Percentiles rank a stretch among this genome's conserved stretches.
Evolutionary conservation across 2,113 vertebrate species (phyloP).

Genomic region (Sialia sialis): DNA sequence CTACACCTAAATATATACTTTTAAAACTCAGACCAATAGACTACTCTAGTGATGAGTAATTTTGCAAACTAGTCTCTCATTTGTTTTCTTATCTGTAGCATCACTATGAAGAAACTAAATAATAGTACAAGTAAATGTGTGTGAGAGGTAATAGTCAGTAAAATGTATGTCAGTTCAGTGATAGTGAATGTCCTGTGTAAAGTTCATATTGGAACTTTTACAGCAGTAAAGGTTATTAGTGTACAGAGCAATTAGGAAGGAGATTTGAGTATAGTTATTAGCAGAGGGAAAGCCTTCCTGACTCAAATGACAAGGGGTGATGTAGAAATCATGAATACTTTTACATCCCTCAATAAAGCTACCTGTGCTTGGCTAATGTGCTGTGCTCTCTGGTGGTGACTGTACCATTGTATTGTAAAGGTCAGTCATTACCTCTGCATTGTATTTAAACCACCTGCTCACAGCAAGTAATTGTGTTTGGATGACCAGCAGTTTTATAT

Average conservation of each 20-base stretch:
- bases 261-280: not conserved
- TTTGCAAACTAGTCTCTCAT: not conserved
- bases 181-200: not conserved
- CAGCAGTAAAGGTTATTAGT: not conserved
- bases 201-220: not conserved
- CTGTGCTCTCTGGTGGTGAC: slow-evolving; percentile 19
- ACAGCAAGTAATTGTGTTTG: slow-evolving; percentile 51
- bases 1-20: not conserved
- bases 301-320: not conserved
- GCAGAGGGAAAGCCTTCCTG: not conserved
- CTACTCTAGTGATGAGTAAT: not conserved
- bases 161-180: not conserved
- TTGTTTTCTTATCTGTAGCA: not conserved
- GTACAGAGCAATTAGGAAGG: not conserved
- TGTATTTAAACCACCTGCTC: slow-evolving; percentile 63
- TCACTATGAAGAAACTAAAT: not conserved
- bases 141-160: not conserved
- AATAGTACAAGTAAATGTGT: not conserved
- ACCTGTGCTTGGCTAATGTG: slow-evolving; percentile 31
- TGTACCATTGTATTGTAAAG: slow-evolving; percentile 62
- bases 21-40: not conserved
- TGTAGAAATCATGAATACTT: not conserved
- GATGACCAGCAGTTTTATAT: slow-evolving; percentile 40
- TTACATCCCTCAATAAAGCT: slow-evolving; percentile 10
- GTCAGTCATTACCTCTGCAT: slow-evolving; percentile 63